These are phyloP conservation scores for Taeniopygia guttata DNA, from an alignment of 2,797 vertebrate genomes.

Conservation along the genomic window DNA sequence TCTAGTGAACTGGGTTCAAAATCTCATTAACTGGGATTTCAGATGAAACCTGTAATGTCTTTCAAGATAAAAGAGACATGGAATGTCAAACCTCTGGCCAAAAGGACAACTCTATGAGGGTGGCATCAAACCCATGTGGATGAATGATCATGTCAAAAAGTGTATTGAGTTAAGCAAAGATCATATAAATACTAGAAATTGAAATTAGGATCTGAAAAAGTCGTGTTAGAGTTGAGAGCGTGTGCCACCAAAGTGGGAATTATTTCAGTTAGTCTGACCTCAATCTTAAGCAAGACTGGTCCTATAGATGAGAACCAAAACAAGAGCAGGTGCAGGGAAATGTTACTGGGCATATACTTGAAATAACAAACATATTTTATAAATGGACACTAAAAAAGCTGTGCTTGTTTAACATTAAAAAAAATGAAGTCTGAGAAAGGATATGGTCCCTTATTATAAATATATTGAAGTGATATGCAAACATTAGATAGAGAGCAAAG, in stretches of 20 bases:
- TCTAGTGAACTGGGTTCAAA: neutral
- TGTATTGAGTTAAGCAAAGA: neutral
- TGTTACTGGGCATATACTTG: neutral
- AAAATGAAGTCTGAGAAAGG: neutral
- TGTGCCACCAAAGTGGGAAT: neutral
- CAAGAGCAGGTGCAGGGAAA: neutral
- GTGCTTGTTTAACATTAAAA: neutral
- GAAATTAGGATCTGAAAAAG: neutral
- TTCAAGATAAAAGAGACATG: neutral
- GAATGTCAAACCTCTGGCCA: neutral
- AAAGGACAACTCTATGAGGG: neutral
- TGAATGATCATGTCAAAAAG: neutral
- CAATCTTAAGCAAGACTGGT: neutral
- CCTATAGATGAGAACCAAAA: neutral
- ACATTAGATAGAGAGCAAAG: neutral
- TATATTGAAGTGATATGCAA: neutral
- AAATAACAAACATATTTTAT: neutral
- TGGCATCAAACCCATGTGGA: neutral
- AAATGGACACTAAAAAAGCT: neutral
- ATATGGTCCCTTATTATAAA: slow-evolving; percentile 1
- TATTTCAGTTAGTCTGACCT: neutral
- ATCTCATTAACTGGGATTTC: neutral
- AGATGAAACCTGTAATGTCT: neutral
- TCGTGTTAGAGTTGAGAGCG: neutral
- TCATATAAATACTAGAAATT: neutral